Evolutionary conservation across 2,113 vertebrate genomes (phyloP).

Genomic region (Plestiodon gilberti): DNA sequence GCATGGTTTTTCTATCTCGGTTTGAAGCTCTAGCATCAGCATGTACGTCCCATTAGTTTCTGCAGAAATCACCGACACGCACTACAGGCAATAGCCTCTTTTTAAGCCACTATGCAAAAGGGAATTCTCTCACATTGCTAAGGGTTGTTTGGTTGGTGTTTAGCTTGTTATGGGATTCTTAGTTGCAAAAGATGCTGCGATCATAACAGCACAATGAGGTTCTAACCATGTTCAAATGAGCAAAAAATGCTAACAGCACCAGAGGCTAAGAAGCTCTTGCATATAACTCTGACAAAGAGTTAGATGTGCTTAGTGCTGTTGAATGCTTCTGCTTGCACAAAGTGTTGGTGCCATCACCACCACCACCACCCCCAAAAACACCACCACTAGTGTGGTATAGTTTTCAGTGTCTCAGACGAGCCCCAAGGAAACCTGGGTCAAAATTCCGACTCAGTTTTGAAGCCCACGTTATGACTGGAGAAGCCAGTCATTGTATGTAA

Average conservation of each 20-base stretch:
- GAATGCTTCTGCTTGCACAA: too few species aligned
- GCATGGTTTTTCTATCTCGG: not conserved
- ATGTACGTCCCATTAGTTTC: conserved; percentile 22
- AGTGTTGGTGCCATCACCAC: too few species aligned
- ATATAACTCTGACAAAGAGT: not conserved
- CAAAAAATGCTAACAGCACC: not conserved
- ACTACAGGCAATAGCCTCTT: conserved; percentile 13
- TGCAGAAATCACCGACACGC: conserved; percentile 20
- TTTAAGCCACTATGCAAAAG: conserved; percentile 25
- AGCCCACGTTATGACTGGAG: too few species aligned
- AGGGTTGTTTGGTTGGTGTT: not conserved
- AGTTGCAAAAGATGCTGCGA: conserved; percentile 1
- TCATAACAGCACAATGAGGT: conserved; percentile 12
- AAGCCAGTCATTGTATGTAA: too few species aligned
- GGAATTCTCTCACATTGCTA: conserved; percentile 34
- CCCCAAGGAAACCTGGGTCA: too few species aligned
- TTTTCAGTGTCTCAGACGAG: too few species aligned
- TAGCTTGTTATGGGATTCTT: conserved; percentile 17
- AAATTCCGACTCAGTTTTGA: too few species aligned
- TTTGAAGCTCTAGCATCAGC: conserved; percentile 12
- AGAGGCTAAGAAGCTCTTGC: not conserved
- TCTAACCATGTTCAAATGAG: conserved; percentile 28
- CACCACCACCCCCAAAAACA: too few species aligned
- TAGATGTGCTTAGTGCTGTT: not conserved
- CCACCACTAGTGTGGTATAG: not conserved